These are phyloP conservation scores for Cephus pygmeus DNA, from an alignment of 2,888 invertebrate genomes.

Conservation along the genomic window DNA sequence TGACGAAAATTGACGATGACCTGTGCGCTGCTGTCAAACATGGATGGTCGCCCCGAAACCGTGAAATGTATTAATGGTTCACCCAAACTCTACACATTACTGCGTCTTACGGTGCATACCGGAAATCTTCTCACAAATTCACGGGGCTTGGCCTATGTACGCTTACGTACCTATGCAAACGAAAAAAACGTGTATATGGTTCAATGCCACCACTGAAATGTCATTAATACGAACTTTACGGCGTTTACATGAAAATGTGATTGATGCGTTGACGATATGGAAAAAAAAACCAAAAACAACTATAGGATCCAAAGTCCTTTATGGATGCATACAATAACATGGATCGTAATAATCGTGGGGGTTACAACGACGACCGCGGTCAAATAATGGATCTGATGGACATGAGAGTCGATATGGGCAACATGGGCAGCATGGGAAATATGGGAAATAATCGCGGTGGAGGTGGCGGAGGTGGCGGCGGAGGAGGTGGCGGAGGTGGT, in stretches of 20 bases:
- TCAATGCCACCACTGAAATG: too few relatives aligned
- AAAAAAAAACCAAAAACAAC: conserved; percentile 3
- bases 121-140: background rate
- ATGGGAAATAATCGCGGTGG: conserved; percentile 50
- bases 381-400: conserved; percentile 65
- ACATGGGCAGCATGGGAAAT: conserved; percentile 58
- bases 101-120: conserved; percentile 25
- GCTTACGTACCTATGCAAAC: background rate
- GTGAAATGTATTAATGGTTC: conserved; percentile 55
- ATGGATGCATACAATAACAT: conserved; percentile 66
- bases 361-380: conserved; percentile 62
- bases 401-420: conserved; percentile 65
- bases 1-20: conserved; percentile 67
- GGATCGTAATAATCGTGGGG: conserved; percentile 57
- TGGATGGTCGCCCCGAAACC: conserved; percentile 63
- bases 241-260: too few relatives aligned
- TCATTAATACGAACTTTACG: too few relatives aligned
- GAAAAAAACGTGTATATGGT: background rate
- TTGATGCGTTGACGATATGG: too few relatives aligned
- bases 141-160: background rate
- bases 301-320: conserved; percentile 66
- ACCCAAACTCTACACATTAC: conserved; percentile 27
- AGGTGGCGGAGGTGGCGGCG: conserved; percentile 63
- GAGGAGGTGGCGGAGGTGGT: conserved; percentile 66
- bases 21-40: conserved; percentile 65